phyloP scores from a whole-genome alignment of 2,113 vertebrate genomes.

The Oxygymnocypris stewartii region DNA sequence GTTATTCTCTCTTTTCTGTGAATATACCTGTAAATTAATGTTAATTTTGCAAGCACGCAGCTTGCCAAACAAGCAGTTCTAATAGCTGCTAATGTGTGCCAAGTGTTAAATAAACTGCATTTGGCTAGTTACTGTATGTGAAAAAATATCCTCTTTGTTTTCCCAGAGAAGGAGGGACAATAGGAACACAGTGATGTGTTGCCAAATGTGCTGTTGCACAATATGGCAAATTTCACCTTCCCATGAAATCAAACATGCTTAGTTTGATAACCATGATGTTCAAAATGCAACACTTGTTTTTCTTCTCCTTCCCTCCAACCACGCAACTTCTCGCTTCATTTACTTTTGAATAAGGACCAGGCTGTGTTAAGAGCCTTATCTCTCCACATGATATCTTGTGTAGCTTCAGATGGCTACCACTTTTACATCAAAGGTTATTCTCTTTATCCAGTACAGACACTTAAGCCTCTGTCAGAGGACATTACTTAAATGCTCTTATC shows the following conservation, averaged over 20 bases:
- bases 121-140: slow-evolving; percentile 4
- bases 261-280: slow-evolving; percentile 30
- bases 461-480: slow-evolving; percentile 52
- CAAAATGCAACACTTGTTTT: slow-evolving; percentile 37
- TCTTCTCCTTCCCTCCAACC: neutral
- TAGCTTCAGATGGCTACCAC: slow-evolving; percentile 35
- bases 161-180: slow-evolving; percentile 7
- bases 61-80: slow-evolving; percentile 26
- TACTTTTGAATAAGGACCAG: slow-evolving; percentile 23
- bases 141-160: slow-evolving; percentile 7
- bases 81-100: slow-evolving; percentile 24
- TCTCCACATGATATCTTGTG: slow-evolving; percentile 31
- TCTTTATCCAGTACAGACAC: slow-evolving; percentile 48
- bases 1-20: neutral
- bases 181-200: neutral
- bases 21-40: slow-evolving; percentile 11
- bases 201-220: neutral
- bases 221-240: slow-evolving; percentile 10
- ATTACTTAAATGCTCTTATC: slow-evolving; percentile 56
- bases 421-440: slow-evolving; percentile 52
- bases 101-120: slow-evolving; percentile 33
- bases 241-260: slow-evolving; percentile 41
- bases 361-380: slow-evolving; percentile 32
- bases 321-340: slow-evolving; percentile 25
- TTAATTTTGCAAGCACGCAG: neutral